phyloP scores from a whole-genome alignment of 2,797 vertebrate species.

The Furcifer pardalis region DNA sequence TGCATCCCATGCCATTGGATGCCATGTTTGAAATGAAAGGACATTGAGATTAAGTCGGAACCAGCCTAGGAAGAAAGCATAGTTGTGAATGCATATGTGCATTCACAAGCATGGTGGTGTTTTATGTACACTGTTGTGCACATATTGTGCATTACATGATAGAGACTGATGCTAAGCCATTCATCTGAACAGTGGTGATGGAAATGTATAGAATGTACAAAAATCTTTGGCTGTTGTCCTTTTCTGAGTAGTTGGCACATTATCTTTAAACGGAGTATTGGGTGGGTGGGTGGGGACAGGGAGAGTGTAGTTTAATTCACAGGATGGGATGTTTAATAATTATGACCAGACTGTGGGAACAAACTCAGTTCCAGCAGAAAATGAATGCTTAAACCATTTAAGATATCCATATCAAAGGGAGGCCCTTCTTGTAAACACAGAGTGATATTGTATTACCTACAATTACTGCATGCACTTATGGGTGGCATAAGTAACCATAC shows the following conservation, averaged over 20 bases:
- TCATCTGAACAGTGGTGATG: neutral
- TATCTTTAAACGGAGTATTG: slow-evolving; percentile 29
- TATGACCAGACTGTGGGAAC: slow-evolving; percentile 31
- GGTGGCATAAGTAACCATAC: slow-evolving; percentile 48
- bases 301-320: slow-evolving; percentile 16
- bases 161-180: neutral
- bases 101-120: neutral
- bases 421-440: slow-evolving; percentile 52
- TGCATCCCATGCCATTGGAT: slow-evolving; percentile 8
- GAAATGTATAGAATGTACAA: neutral
- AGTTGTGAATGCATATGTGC: neutral
- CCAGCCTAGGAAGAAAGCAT: neutral
- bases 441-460: slow-evolving; percentile 52
- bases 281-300: neutral
- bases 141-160: neutral
- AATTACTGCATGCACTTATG: slow-evolving; percentile 63
- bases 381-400: slow-evolving; percentile 26
- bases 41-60: slow-evolving; percentile 20
- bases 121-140: neutral
- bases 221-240: neutral
- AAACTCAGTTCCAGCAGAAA: slow-evolving; percentile 61
- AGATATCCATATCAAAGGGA: slow-evolving; percentile 29
- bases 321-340: slow-evolving; percentile 25
- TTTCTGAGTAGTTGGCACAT: neutral
- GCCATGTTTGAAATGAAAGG: slow-evolving; percentile 41